Evolutionary conservation across 2,797 vertebrate genomes (phyloP), one percentile per base, ranked within the genome.

Genomic region (Novumbra hubbsi): DNA sequence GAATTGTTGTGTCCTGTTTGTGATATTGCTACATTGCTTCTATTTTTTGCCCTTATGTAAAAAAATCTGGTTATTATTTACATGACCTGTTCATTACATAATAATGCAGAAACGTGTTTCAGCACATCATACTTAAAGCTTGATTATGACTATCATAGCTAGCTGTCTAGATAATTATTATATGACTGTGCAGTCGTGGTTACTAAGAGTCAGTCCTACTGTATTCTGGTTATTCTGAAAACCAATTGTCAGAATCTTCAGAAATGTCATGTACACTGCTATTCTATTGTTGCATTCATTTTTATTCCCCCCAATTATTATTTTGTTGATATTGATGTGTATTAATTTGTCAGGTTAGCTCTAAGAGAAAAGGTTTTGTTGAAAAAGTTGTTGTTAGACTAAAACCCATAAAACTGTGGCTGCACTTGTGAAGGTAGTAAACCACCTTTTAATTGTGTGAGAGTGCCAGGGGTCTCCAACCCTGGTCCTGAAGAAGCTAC

Each of bases 231-330:
- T 7, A 45, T 48, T 57, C 21, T 11, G 24, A 67, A 11, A 81
- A 78, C 24, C 76, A 75, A n/a, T 30, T 32, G 64, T 82, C 76
- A 68, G 48, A 81, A 70, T 75, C 75, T 77, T 78, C 73, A 78
- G 76, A 38, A 38, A 38, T 38, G 4, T 38, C 5, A 38, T 38
- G 34, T 38, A 38, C 8, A 2, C 5, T 38, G 34, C 5, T 2
- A 38, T 38, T 38, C 34, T 38, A 5, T 38, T 38, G 34, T 38
- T 38, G 34, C 34, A 38, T 38, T 5, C 34, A 38, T 38, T 38
- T 38, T 38, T 38, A 38, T 38, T 38, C 8, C 34, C 34, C 34
- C 34, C 34, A 38, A 38, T 32, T 3, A 38, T 38, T 38, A 38
- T 38, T 38, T 38, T 38, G 1, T 38, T 38, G 8, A 38, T 38